Evolutionary conservation across 1,140 invertebrate species (phyloP), one percentile per base, ranked within the genome.

Genomic region (Chrysomallon squamiferum): DNA sequence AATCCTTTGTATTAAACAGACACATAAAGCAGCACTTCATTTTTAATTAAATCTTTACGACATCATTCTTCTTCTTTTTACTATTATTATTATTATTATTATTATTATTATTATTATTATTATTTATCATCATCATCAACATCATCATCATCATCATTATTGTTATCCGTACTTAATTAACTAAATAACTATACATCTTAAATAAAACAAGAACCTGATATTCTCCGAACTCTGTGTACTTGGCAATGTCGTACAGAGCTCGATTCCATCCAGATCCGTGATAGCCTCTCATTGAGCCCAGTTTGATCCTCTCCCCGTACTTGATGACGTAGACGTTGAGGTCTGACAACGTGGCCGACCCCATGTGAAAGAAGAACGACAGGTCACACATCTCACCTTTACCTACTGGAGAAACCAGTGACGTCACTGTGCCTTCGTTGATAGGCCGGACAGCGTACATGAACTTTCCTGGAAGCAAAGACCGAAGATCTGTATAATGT

Each of bases 251-350:
- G 18, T 27, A 25, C n/a, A 54, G 50, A 15, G 29, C 18, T 30
- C 50, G 22, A 30, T 54, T 54, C 50, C 50, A 54, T 30, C 15
- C 22, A 15, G 22, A 30, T 3, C 50, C 50, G 18, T 54, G 25
- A 7, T 25, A 54, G 50, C 50, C 50, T 15, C 15, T 15, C 4
- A 54, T 30, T 54, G n/a, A 22, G 22, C 50, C 22, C n/a, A 54
- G 50, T 20, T 54, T 54, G 50, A 54, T 54, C 25, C 22, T 54
- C 50, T 54, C 50, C 4, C 50, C 50, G 50, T 54, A 54, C 50
- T 54, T 54, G 50, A 54, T 11, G 13, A 54, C 25, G 18, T 54
- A 54, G 18, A 54, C 15, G 25, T 25, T 54, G 22, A 54, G 22
- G 1, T 25, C 29, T 3, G 22, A 15, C 18, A 54, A 22, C n/a